Evolutionary conservation across 2,888 invertebrate species (phyloP).

Genomic region (Cynaeus angustus): DNA sequence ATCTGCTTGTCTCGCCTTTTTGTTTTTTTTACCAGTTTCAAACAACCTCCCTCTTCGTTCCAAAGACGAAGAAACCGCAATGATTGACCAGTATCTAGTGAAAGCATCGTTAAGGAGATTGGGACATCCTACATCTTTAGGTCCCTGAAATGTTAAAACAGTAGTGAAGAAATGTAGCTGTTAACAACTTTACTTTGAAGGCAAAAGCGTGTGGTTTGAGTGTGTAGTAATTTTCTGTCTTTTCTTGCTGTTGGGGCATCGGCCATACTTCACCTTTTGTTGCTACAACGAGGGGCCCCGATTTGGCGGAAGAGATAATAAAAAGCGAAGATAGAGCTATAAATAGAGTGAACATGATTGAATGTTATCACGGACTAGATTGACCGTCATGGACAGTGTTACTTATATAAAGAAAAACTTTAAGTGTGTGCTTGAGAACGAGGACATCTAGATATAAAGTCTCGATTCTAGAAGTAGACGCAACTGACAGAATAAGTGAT

Average conservation of each 20-base stretch:
- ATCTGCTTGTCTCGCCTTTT: slow-evolving; percentile 16
- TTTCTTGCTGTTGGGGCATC: slow-evolving; percentile 74
- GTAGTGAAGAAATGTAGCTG: not conserved
- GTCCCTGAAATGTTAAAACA: slow-evolving; percentile 20
- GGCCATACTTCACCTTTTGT: slow-evolving; percentile 83
- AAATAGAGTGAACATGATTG: slow-evolving; percentile 20
- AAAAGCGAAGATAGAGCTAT: slow-evolving; percentile 3
- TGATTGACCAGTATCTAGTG: slow-evolving; percentile 58
- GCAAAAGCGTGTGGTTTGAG: slow-evolving; percentile 73
- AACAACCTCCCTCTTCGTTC: slow-evolving; percentile 15
- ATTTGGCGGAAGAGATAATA: slow-evolving; percentile 15
- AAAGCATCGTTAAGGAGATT: slow-evolving; percentile 57
- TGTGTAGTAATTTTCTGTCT: slow-evolving; percentile 69
- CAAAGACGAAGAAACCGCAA: slow-evolving; percentile 42
- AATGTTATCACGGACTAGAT: slow-evolving; percentile 2
- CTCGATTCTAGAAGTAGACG: too few species aligned
- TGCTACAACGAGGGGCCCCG: slow-evolving; percentile 73
- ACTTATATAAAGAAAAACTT: slow-evolving; percentile 1
- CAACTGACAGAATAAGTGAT: too few species aligned
- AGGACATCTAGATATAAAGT: too few species aligned
- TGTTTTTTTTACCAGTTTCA: slow-evolving; percentile 10
- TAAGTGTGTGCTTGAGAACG: not conserved
- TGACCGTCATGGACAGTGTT: not conserved
- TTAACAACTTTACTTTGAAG: slow-evolving; percentile 69
- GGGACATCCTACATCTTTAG: slow-evolving; percentile 31